Base-by-base conservation (phyloP, 2,797 vertebrate species). In the Iguana delicatissima region DNA sequence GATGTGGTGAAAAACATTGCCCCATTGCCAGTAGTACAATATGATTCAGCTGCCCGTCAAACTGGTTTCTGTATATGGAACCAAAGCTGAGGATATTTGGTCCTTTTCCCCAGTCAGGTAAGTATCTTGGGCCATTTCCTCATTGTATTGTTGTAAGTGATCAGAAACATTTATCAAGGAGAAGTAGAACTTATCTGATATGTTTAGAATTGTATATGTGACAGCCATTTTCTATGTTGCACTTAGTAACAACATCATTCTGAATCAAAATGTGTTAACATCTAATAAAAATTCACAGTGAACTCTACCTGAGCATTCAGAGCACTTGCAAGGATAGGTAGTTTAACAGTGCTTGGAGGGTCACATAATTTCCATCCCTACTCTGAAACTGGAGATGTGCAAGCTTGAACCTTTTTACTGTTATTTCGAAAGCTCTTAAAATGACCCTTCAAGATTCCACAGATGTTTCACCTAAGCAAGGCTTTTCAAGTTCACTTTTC, bases 391-490 rank as follows among this genome's bases (percentile, higher is more conserved):
- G 24, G 55, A 32, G 32, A 82, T 35, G n/a, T 52, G 42, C 84
- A 72, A 14, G n/a, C 46, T 72, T 29, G 8, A 59, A 32, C 52
- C 29, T 32, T 18, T 62, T n/a, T 52, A 64, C 29, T 85, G 9
- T 32, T 32, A 32, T 72, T 52, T 46, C 18, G 26, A 55, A 72
- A 57, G 50, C 9, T 38, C 64, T 72, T 80, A 32, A 29, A 55
- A 29, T 86, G 72, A 73, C 59, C 26, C 16, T 52, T 88, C 87
- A 81, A 72, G 80, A 57, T 82, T 82, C 35, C 5, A 57, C 64
- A 32, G 4, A 88, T 24, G 26, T 12, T 55, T 57, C 24, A 14
- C 29, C 79, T 69, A 14, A 88, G 7, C 18, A 62, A 12, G 50
- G 38, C 10, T 42, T 13, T 46, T 29, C 67, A 46, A 46, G 14